A percentile compares a stretch with the other conserved stretches of the same genome.
phyloP scores from a whole-genome alignment of 2,888 invertebrate species.

The Dasypolia templi region DNA sequence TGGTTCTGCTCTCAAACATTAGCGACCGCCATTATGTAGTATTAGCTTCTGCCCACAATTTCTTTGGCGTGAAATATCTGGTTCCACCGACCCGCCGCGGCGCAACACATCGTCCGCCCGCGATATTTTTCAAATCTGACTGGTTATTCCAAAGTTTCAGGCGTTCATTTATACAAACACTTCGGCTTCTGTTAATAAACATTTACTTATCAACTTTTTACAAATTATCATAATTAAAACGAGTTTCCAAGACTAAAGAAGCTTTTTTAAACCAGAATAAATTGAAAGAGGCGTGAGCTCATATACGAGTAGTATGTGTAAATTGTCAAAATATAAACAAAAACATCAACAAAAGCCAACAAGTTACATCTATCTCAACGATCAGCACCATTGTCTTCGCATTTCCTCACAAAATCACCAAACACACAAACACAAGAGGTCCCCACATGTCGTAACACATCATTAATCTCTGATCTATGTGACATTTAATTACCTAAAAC shows the following conservation, averaged over 20 bases:
- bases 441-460: slow-evolving; percentile 86
- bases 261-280: background rate
- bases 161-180: too few relatives aligned
- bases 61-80: too few relatives aligned
- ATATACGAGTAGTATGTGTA: too few relatives aligned
- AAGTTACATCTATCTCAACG: slow-evolving; percentile 47
- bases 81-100: too few relatives aligned
- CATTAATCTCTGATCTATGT: slow-evolving; percentile 90
- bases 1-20: background rate
- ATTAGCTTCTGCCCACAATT: background rate
- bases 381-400: slow-evolving; percentile 45
- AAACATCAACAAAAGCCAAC: background rate
- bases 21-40: background rate
- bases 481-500: slow-evolving; percentile 91
- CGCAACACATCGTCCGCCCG: too few relatives aligned
- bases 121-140: too few relatives aligned
- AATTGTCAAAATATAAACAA: background rate
- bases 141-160: too few relatives aligned
- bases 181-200: too few relatives aligned
- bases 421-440: slow-evolving; percentile 68
- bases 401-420: slow-evolving; percentile 61
- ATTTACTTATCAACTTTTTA: too few relatives aligned
- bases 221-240: background rate
- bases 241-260: background rate
- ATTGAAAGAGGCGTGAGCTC: background rate